Base-by-base conservation (phyloP, 2,888 invertebrate genomes). In the Dryobota labecula region DNA sequence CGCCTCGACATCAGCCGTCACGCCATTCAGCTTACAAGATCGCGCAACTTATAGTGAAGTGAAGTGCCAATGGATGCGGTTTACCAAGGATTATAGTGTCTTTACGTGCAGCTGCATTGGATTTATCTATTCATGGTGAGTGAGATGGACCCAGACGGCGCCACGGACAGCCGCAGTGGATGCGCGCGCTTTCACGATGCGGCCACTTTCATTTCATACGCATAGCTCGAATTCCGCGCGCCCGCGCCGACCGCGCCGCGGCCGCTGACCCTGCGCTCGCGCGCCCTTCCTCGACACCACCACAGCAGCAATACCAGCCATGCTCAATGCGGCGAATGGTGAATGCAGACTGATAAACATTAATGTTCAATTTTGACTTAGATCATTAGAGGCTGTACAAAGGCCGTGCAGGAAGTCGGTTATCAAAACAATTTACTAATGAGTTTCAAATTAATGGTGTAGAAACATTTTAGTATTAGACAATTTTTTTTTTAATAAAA, bases 181-280 rank as follows among this genome's bases (percentile, higher is more conserved):
- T 93, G 94, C 94, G 95, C 95, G 95, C 95, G 96, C 96, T 95
- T 95, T 95, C 95, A 93, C 95, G 95, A 92, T 94, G 92, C 94
- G 93, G 94, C 94, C 95, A 95, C 95, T 96, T 96, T 95, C 96
- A 95, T 95, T 95, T 95, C 94, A 95, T 95, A 95, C 95, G 94
- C 95, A 96, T 96, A 95, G 94, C 92, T 95, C 91, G 95, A 94
- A 95, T 95, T 95, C 95, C 95, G 92, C 94, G 93, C 92, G 94
- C 92, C 92, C 91, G 93, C 92, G 91, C 92, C 93, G 94, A 91
- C 91, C 92, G 92, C 91, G 90, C 92, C 84, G 93, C 94, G 95
- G 94, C 91, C 95, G 95, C 93, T 95, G 95, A 96, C 96, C 96
- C 96, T 95, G 96, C 95, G 91, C 92, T 90, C 89, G 92, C 93